Evolutionary conservation across 1,140 invertebrate genomes (phyloP), one percentile per base, ranked within the genome.

Genomic region (Diplogasteroides magnus): DNA sequence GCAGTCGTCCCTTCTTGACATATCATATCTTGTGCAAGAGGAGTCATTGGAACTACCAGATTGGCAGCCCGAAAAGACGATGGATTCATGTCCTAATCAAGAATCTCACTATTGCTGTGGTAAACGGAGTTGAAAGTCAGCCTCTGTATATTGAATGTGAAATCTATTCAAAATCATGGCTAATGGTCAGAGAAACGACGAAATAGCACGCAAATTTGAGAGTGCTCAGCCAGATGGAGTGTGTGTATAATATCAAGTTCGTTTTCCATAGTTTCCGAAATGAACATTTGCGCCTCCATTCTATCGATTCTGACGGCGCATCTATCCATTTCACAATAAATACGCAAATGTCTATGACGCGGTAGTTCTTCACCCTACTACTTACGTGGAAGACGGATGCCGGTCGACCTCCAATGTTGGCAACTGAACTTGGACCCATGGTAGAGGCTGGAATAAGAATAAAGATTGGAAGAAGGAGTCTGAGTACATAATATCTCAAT

Each of bases 21-120:
- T 19, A 48, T 28, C 1, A 48, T 27, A 26, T 31, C 29, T 3
- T 29, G 55, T 28, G 61, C 67, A 1, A 68, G 31, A 31, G 70
- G 70, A 3, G 70, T 72, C 70, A 72, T 72, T 25, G 70, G 70
- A 25, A 72, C 48, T 2, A 64, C 63, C 31, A 72, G 56, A 63
- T 72, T 72, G n/a, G 57, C 31, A 3, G 64, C 64, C 6, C 70
- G 64, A 6, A 72, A 64, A 3, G 70, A 72, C 2, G 59, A 60
- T 31, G 66, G 66, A 1, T 48, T 48, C 19, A 55, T 31, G 55
- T 68, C 66, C 66, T 68, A 61, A 48, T 48, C 37, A 6, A 48
- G 6, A 48, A 48, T 48, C 19, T 48, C 37, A 48, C 6, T 48
- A 11, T 6, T 19, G n/a, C n/a, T n/a, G n/a, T n/a, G n/a, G n/a